Evolutionary conservation across 2,888 invertebrate species (phyloP).

Genomic region (Drosophila parthenogenetica): DNA sequence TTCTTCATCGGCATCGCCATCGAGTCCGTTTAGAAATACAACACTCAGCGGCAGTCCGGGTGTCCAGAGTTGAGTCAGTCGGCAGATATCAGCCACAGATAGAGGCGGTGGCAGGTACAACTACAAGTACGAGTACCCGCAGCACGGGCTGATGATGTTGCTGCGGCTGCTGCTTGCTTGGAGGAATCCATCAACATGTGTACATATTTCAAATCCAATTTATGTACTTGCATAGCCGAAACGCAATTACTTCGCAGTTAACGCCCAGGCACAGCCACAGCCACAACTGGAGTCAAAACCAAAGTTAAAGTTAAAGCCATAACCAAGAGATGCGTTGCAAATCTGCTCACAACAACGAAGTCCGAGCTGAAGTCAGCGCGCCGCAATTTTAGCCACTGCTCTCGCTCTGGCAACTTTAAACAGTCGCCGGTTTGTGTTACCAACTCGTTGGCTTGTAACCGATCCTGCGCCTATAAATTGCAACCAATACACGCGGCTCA

Average conservation of each 20-base stretch:
- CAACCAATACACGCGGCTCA: conserved; percentile 69
- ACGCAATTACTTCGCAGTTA: conserved; percentile 80
- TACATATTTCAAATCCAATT: conserved; percentile 81
- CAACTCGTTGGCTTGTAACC: conserved; percentile 78
- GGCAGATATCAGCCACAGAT: conserved; percentile 52
- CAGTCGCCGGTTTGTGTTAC: conserved; percentile 76
- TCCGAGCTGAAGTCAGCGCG: conserved; percentile 51
- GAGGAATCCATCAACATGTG: conserved; percentile 80
- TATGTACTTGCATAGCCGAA: conserved; percentile 80
- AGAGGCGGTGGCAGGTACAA: conserved; percentile 50
- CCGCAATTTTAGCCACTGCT: conserved; percentile 33
- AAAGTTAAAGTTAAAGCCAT: not conserved
- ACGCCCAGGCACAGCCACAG: conserved; percentile 66
- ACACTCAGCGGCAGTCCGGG: conserved; percentile 67
- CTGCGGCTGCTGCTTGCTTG: conserved; percentile 29
- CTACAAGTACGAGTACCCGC: conserved; percentile 14
- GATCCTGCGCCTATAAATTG: conserved; percentile 79
- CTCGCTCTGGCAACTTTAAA: conserved; percentile 48
- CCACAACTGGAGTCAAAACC: conserved; percentile 11
- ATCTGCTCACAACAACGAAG: conserved; percentile 33
- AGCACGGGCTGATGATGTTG: conserved; percentile 16
- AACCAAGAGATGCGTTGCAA: conserved; percentile 57
- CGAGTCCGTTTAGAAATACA: conserved; percentile 64
- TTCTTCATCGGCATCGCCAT: conserved; percentile 39
- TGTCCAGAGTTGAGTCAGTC: conserved; percentile 24